Evolutionary conservation across 2,113 vertebrate species (phyloP), one percentile per base, ranked within the genome.

Genomic region (Azemiops feae): DNA sequence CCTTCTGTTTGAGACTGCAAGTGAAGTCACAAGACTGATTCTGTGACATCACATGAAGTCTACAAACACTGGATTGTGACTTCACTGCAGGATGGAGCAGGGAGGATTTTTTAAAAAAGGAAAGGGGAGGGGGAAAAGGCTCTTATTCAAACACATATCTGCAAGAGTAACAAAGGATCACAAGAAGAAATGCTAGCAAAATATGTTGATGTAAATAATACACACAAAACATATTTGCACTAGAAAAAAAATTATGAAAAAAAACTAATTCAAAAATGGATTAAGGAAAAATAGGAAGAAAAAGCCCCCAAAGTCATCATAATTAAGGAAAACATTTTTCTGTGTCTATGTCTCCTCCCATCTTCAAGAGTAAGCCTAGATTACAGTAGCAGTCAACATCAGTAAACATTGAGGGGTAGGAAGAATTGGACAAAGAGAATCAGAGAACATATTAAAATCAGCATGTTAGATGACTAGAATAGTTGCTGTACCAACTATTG

Each of bases 11-110:
- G 89, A 97, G 96, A 96, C 93, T 91, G 96, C 95, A 93, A 95
- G 97, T 97, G 97, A 98, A 98, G 97, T 98, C 98, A 98, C 97
- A 97, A 96, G 97, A 97, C 97, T 95, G 85, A 92, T 95, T 93
- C 96, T 96, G 97, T 98, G 98, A 98, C 97, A 98, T 98, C 97
- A 98, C 97, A 97, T 20, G 92, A 96, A 97, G 95, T 94, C 96
- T 94, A 97, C 96, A 96, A 96, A 96, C 97, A 95, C 96, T 90
- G 96, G 97, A 96, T 97, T 97, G 97, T 98, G 98, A 98, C 97
- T 97, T 98, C 98, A 98, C 97, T 92, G 97, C 97, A 97, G 96
- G 96, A 95, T 94, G 96, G 95, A 97, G 94, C 95, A 86, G 88
- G 92, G 92, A 91, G 96, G 94, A 95, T 96, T 81, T 81, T 81